Conservation (phyloP, 2,888 invertebrate genomes). For the Serrognathus titanus region DNA sequence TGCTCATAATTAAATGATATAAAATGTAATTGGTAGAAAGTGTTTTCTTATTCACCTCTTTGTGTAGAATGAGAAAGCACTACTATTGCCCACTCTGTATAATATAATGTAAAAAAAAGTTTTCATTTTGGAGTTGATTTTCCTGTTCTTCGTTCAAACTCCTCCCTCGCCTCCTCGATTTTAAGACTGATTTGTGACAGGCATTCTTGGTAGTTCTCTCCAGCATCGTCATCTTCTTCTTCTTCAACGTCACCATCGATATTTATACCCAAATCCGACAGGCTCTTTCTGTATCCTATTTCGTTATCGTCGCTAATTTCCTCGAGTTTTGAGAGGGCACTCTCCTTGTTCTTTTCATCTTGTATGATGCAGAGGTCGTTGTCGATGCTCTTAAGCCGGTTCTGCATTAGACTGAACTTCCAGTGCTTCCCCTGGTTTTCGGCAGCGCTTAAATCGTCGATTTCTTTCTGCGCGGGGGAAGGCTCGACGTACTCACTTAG, state of each 20-base stretch:
- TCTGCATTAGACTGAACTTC: conserved; percentile 18
- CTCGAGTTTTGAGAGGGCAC: conserved; percentile 1
- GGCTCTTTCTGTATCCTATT: conserved; percentile 2
- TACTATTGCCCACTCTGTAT: no score
- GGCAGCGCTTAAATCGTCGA: conserved; percentile 7
- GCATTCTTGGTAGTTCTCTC: neutral
- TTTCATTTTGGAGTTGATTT: no score
- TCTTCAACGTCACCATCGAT: conserved; percentile 5
- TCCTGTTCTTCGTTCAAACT: no score
- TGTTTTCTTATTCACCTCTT: no score
- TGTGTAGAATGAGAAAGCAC: no score
- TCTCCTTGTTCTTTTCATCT: conserved; percentile 2
- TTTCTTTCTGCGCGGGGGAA: neutral
- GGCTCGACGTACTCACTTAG: neutral
- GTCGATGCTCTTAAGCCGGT: conserved; percentile 20
- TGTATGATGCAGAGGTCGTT: conserved; percentile 12
- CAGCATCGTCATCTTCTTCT: neutral
- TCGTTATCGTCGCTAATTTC: neutral
- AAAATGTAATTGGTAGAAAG: no score
- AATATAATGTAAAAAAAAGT: no score
- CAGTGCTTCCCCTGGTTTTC: conserved; percentile 20
- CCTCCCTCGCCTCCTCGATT: no score
- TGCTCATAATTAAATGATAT: no score
- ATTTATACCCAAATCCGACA: conserved; percentile 2
- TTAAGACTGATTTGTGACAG: no score